Evolutionary conservation across 2,888 invertebrate species (phyloP).

Genomic region (Dysmachus trigonus): DNA sequence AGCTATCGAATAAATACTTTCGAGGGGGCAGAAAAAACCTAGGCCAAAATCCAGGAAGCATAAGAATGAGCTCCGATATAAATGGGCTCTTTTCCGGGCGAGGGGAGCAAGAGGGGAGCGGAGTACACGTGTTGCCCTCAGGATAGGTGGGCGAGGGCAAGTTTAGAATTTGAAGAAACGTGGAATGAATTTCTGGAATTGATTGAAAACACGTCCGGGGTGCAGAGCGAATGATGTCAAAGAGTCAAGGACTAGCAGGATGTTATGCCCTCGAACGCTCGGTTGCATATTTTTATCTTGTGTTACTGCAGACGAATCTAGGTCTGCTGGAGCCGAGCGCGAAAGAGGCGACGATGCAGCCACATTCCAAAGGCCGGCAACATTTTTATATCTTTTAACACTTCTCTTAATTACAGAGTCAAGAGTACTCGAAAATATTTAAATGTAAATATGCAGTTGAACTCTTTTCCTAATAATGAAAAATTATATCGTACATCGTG

Average conservation of each 20-base stretch:
- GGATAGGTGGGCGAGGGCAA: background rate
- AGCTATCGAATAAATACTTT: background rate
- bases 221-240: constrained; percentile 3
- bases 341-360: background rate
- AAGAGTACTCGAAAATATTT: background rate
- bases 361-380: background rate
- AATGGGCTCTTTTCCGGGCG: background rate
- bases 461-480: background rate
- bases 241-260: constrained; percentile 21
- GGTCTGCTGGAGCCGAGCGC: background rate
- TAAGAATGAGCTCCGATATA: background rate
- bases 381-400: background rate
- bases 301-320: background rate
- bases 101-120: background rate
- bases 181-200: constrained; percentile 9
- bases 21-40: background rate
- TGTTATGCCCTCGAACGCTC: constrained; percentile 4
- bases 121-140: background rate
- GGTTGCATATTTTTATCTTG: background rate
- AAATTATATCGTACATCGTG: background rate
- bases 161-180: constrained; percentile 1
- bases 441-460: background rate
- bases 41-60: background rate
- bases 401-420: background rate
- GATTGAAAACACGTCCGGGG: constrained; percentile 16